Evolutionary conservation across 2,888 invertebrate genomes (phyloP).

Genomic region (Netelia inedita): DNA sequence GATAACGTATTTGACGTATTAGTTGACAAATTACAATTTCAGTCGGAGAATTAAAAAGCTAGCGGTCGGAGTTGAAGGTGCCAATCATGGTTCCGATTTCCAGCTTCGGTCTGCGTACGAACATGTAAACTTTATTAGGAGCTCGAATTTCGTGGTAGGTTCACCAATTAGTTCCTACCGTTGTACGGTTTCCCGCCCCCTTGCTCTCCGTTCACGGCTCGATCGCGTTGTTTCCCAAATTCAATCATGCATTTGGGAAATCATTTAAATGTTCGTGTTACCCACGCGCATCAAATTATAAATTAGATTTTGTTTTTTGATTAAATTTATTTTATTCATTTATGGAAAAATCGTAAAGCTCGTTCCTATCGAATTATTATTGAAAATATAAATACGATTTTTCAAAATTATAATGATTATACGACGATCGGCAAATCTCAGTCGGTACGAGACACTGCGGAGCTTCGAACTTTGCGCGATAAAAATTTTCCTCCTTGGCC

Average conservation of each 20-base stretch:
- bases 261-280: not conserved
- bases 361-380: not conserved
- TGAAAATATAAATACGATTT: not conserved
- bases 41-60: slow-evolving; percentile 36
- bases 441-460: not conserved
- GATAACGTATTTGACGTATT: slow-evolving; percentile 21
- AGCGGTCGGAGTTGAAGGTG: slow-evolving; percentile 8
- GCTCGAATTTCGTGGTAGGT: slow-evolving; percentile 32
- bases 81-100: slow-evolving; percentile 41
- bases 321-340: not conserved
- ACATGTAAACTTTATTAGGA: slow-evolving; percentile 4
- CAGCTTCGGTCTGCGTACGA: slow-evolving; percentile 12
- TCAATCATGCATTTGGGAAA: not conserved
- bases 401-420: not conserved
- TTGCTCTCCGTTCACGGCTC: not conserved
- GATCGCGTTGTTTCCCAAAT: not conserved
- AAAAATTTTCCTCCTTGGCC: slow-evolving; percentile 8
- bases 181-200: not conserved
- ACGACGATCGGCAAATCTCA: not conserved
- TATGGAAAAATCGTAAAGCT: not conserved
- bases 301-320: not conserved
- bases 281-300: not conserved
- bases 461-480: not conserved
- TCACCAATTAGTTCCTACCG: slow-evolving; percentile 21
- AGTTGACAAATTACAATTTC: slow-evolving; percentile 12